Conservation (phyloP, 2,888 invertebrate genomes). For the Leucoptera coffeella region DNA sequence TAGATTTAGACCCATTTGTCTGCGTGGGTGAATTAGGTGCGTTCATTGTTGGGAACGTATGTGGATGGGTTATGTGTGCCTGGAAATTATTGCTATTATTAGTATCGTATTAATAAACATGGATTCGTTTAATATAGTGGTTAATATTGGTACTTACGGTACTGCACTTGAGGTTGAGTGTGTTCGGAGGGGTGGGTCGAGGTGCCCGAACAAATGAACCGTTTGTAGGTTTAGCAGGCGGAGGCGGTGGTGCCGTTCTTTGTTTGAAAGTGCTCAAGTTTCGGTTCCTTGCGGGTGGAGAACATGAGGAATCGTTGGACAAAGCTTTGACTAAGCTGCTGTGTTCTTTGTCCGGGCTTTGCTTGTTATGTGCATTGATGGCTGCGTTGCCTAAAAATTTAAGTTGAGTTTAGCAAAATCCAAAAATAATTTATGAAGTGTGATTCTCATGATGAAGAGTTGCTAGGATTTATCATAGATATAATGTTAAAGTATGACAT, state of each 20-base stretch:
- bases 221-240: slow-evolving; percentile 32
- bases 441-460: no score
- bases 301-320: slow-evolving; percentile 41
- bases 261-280: slow-evolving; percentile 66
- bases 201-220: slow-evolving; percentile 61
- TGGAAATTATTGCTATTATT: slow-evolving; percentile 47
- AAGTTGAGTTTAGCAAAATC: no score
- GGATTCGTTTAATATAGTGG: no score
- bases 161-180: slow-evolving; percentile 65
- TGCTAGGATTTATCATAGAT: no score
- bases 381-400: slow-evolving; percentile 31
- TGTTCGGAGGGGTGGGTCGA: slow-evolving; percentile 77
- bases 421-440: no score
- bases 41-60: slow-evolving; percentile 35
- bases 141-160: slow-evolving; percentile 49
- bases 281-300: slow-evolving; percentile 40
- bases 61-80: slow-evolving; percentile 52
- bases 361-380: slow-evolving; percentile 28
- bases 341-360: slow-evolving; percentile 40
- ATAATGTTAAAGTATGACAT: no score
- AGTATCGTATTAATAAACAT: slow-evolving; percentile 15
- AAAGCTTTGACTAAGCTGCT: no score
- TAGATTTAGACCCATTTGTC: slow-evolving; percentile 32
- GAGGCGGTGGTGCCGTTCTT: slow-evolving; percentile 50
- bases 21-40: slow-evolving; percentile 36